Evolutionary conservation across 2,113 vertebrate species (phyloP).

Genomic region (Penelope pileata): DNA sequence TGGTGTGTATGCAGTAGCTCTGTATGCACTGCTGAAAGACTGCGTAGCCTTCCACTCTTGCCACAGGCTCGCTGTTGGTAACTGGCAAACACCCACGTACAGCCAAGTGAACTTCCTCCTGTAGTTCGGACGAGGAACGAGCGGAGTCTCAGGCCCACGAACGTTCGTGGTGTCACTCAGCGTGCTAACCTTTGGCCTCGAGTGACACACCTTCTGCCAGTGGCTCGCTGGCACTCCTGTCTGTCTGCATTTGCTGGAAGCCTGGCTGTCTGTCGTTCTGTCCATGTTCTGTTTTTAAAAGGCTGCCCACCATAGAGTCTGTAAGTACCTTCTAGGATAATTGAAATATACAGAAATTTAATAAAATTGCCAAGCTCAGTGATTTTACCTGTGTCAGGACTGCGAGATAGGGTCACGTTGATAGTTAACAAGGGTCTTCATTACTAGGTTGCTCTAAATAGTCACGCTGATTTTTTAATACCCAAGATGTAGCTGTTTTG

Average conservation of each 20-base stretch:
- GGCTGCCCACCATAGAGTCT: rapidly evolving
- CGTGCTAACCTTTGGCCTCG: neutral
- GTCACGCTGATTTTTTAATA: neutral
- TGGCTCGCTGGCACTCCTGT: neutral
- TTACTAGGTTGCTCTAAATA: neutral
- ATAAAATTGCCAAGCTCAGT: neutral
- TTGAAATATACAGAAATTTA: neutral
- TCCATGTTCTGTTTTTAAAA: neutral
- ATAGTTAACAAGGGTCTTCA: constrained; percentile 12
- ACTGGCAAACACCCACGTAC: neutral
- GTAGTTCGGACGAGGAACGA: neutral
- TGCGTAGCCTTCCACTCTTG: neutral
- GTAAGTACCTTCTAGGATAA: neutral
- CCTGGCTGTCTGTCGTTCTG: neutral
- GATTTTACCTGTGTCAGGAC: neutral
- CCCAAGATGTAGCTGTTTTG: neutral
- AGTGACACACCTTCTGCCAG: neutral
- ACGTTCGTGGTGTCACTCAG: neutral
- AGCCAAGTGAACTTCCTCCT: neutral
- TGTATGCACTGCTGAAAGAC: neutral
- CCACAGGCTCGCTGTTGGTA: neutral
- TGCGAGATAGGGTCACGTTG: neutral
- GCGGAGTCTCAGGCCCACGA: neutral
- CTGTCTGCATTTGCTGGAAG: neutral
- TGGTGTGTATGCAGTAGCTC: neutral